phyloP scores from a whole-genome alignment of 2,888 invertebrate genomes.

The Eilema caniola region DNA sequence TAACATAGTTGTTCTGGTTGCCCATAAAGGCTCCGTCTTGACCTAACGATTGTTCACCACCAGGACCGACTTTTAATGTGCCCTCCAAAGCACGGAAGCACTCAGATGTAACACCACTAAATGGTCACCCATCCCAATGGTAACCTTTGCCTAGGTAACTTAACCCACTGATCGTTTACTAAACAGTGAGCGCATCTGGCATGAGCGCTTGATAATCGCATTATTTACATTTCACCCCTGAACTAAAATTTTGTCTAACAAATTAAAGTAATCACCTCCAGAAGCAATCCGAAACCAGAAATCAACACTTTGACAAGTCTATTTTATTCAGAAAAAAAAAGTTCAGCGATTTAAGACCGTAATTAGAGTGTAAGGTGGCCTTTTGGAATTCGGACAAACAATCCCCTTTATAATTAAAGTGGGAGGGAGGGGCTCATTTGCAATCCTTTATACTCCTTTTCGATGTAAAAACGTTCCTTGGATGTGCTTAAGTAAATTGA shows the following conservation, averaged over 20 bases:
- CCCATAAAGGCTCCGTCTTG: no score
- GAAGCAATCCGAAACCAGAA: slow-evolving; percentile 38
- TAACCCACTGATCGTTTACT: no score
- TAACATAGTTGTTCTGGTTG: no score
- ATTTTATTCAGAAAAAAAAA: slow-evolving; percentile 54
- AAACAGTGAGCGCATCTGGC: no score
- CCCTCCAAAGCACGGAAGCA: no score
- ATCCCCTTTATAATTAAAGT: slow-evolving; percentile 81
- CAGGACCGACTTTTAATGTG: no score
- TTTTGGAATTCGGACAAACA: slow-evolving; percentile 76
- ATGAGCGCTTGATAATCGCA: background rate
- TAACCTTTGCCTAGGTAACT: no score
- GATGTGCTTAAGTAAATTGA: slow-evolving; percentile 54
- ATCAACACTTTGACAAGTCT: slow-evolving; percentile 43
- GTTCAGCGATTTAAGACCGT: slow-evolving; percentile 66
- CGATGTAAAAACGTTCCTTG: slow-evolving; percentile 66
- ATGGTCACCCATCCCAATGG: no score
- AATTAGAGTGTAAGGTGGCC: slow-evolving; percentile 68
- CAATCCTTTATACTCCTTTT: slow-evolving; percentile 81
- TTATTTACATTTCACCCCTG: background rate
- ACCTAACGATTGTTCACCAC: no score
- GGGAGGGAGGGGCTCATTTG: slow-evolving; percentile 74
- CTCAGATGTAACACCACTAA: no score
- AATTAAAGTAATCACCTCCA: slow-evolving; percentile 22
- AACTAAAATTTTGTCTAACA: background rate